Conservation (phyloP, 2,888 invertebrate genomes). For the Apamea crenata region DNA sequence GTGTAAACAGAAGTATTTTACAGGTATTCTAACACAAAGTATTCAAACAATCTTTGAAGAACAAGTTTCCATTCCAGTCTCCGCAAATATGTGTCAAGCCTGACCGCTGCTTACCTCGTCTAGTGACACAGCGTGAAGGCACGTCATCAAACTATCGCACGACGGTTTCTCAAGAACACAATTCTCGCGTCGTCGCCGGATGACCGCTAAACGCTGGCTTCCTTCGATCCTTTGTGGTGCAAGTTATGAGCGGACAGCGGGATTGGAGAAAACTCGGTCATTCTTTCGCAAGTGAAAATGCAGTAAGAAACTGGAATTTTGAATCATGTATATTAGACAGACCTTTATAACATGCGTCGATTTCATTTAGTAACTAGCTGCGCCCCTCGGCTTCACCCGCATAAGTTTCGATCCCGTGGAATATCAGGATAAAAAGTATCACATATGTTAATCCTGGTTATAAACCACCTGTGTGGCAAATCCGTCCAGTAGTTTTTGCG, state of each 20-base stretch:
- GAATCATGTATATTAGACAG: no score
- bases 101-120: slow-evolving; percentile 19
- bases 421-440: no score
- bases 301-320: neutral
- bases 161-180: slow-evolving; percentile 69
- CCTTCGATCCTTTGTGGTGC: slow-evolving; percentile 66
- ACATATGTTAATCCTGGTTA: no score
- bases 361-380: no score
- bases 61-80: neutral
- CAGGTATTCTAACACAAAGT: neutral
- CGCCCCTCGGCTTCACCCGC: no score
- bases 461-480: no score
- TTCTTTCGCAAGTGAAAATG: neutral
- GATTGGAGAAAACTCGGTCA: neutral
- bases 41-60: slow-evolving; percentile 13
- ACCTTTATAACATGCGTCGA: neutral
- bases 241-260: slow-evolving; percentile 51
- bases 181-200: slow-evolving; percentile 72
- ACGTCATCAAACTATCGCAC: slow-evolving; percentile 46
- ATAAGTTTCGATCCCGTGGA: no score
- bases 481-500: no score
- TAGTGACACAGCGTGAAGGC: slow-evolving; percentile 50
- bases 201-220: slow-evolving; percentile 75
- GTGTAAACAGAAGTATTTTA: neutral
- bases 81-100: neutral